These are phyloP conservation scores for Camponotus floridanus DNA, from an alignment of 1,140 invertebrate genomes.

Conservation along the genomic window DNA sequence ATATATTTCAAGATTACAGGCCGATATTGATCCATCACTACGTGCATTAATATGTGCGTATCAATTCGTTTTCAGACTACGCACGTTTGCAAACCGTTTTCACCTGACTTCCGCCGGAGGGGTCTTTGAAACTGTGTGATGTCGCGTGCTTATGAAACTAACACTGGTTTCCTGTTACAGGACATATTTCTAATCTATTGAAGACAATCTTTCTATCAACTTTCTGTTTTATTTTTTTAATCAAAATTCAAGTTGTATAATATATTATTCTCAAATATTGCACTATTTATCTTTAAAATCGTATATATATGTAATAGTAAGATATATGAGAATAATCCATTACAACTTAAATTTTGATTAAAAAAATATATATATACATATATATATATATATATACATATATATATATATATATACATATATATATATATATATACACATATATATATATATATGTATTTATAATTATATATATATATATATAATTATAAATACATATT, in stretches of 20 bases:
- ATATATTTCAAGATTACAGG: background rate
- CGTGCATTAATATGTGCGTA: constrained; percentile 22
- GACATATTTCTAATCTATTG: constrained; percentile 57
- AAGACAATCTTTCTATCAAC: background rate
- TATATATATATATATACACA: too few relatives aligned
- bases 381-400: too few relatives aligned
- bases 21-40: background rate
- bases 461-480: too few relatives aligned
- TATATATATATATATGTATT: too few relatives aligned
- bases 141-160: constrained; percentile 69
- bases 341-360: too few relatives aligned
- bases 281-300: background rate
- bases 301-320: too few relatives aligned
- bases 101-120: constrained; percentile 79
- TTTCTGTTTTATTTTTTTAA: constrained; percentile 12
- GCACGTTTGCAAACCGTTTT: constrained; percentile 80
- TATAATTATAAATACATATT: too few relatives aligned
- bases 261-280: background rate
- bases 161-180: constrained; percentile 59
- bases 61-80: constrained; percentile 77
- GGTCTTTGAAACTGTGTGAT: constrained; percentile 2
- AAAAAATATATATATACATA: too few relatives aligned
- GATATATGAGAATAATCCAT: too few relatives aligned
- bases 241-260: background rate
- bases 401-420: too few relatives aligned